Evolutionary conservation across 1,140 invertebrate genomes (phyloP).

Genomic region (Coenobita brevimanus): DNA sequence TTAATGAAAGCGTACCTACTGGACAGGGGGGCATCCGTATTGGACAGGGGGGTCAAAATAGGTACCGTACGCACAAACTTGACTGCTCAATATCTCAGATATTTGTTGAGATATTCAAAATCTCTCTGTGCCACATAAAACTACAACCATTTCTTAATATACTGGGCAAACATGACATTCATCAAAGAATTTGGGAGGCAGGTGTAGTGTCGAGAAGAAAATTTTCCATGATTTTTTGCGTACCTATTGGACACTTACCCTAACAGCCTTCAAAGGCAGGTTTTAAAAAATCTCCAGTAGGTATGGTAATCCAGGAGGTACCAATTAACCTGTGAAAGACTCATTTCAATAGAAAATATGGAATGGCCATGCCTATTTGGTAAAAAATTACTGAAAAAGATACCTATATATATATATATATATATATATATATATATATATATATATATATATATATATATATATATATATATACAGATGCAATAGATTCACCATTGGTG

Average conservation of each 20-base stretch:
- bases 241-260: constrained; percentile 1
- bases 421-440: too few species aligned
- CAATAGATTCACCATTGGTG: too few species aligned
- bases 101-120: constrained; percentile 12
- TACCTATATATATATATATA: too few species aligned
- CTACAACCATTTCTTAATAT: not conserved
- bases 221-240: not conserved
- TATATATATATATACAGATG: too few species aligned
- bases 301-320: too few species aligned
- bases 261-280: too few species aligned
- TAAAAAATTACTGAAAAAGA: too few species aligned
- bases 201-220: constrained; percentile 1
- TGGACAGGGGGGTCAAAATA: constrained; percentile 15
- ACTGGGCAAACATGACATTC: not conserved
- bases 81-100: not conserved
- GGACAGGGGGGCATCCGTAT: not conserved
- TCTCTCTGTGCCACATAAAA: not conserved
- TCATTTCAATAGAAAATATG: too few species aligned
- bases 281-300: too few species aligned
- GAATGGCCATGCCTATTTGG: too few species aligned
- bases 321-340: too few species aligned
- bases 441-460: too few species aligned
- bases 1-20: constrained; percentile 14
- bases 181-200: not conserved
- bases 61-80: not conserved